These are phyloP conservation scores for Atrichornis clamosus DNA, from an alignment of 2,113 vertebrate species.

Conservation along the genomic window DNA sequence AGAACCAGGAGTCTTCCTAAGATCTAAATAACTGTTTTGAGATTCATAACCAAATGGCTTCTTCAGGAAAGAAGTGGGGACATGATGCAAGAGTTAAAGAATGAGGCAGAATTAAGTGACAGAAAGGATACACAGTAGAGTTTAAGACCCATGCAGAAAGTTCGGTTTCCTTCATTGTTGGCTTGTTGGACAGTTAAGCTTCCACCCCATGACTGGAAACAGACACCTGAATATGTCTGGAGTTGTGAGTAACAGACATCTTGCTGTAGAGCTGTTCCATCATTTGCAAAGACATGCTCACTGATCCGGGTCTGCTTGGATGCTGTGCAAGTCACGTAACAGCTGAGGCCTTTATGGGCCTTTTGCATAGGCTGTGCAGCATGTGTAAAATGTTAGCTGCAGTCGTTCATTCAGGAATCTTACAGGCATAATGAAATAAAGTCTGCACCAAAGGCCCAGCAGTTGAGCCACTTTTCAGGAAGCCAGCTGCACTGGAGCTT, in stretches of 20 bases:
- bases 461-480: background rate
- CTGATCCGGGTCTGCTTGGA: accelerated
- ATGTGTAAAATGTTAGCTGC: background rate
- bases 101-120: background rate
- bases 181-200: background rate
- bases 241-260: background rate
- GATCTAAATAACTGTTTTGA: background rate
- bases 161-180: background rate
- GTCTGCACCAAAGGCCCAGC: background rate
- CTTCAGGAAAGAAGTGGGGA: background rate
- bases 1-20: background rate
- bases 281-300: background rate
- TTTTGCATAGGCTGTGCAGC: accelerated
- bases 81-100: background rate
- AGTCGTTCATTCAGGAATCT: background rate
- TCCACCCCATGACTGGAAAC: background rate
- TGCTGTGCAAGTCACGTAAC: background rate
- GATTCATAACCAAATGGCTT: background rate
- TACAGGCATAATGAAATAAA: background rate
- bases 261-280: background rate
- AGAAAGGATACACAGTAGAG: background rate
- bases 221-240: background rate
- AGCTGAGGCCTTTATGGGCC: background rate
- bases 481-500: background rate
- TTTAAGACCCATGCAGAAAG: background rate